Base-by-base conservation (phyloP, 2,888 invertebrate genomes). In the Chrysotoxum bicinctum region DNA sequence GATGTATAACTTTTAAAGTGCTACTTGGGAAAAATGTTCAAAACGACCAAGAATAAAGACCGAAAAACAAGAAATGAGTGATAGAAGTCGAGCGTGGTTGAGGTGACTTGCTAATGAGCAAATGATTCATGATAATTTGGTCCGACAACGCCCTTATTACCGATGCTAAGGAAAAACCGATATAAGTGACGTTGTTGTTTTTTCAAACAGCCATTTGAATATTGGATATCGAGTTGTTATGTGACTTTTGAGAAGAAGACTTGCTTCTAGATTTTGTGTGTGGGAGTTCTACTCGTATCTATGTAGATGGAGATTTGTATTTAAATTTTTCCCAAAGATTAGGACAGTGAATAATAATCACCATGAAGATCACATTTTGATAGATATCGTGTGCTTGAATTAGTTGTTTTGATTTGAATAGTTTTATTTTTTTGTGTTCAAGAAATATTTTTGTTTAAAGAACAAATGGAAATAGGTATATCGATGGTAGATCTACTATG, bases 91-190 rank as follows among this genome's bases (percentile, higher is more conserved):
- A 77, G 60, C 73, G 78, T 62, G 54, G 68, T 83, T 74, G 68
- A 78, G 73, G 73, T 78, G 82, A 83, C 78, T 83, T 78, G 82
- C 82, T 83, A 83, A 83, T 83, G 78, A 78, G 68, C 68, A 69
- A 83, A 83, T 78, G 78, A 83, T 83, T 78, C 82, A 83, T 69
- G 73, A 83, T 78, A 43, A 62, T 62, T 73, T 26, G 14, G 45
- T 3, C 10, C 68, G 78, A 78, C 82, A 83, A 83, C 82, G 82
- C 82, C 82, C 82, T 78, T 83, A 74, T 83, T 83, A 83, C 73
- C 78, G 73, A 83, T 83, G 66, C 78, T 74, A 78, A 83, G 68
- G 73, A 78, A 78, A 50, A 73, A 69, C 58, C 48, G 58, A 45
- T 68, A 64, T 70, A 45, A 72, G 58, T 43, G 62, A 40, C 21